A percentile compares a stretch with the other conserved stretches of the same genome.
Evolutionary conservation across 2,888 invertebrate genomes (phyloP).

Genomic region (Ganaspis brasiliensis): DNA sequence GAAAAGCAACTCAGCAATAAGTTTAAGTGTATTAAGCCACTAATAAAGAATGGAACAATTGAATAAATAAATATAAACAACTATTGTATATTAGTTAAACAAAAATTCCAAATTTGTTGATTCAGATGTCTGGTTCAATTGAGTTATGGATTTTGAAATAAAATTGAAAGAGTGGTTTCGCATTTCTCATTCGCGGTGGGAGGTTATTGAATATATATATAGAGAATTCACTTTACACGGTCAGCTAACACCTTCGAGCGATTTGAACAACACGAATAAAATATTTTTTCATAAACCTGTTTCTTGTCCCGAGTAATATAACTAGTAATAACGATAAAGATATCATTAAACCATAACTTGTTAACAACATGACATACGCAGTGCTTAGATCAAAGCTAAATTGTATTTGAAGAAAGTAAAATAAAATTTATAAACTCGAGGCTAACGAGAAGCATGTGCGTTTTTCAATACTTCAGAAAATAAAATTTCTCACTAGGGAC

Average conservation of each 20-base stretch:
- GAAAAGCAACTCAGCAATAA: too few species aligned
- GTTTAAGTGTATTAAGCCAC: too few species aligned
- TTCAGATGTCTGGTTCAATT: conserved; percentile 4
- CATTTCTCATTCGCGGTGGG: conserved; percentile 25
- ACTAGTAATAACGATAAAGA: conserved; percentile 15
- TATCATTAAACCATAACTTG: conserved; percentile 26
- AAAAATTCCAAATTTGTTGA: neutral
- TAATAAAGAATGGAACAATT: too few species aligned
- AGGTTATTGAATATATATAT: conserved; percentile 22
- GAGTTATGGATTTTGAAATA: conserved; percentile 24
- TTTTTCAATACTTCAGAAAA: too few species aligned
- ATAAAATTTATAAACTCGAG: neutral
- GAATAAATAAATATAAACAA: neutral
- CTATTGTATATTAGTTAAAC: neutral
- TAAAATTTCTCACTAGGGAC: too few species aligned
- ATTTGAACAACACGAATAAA: conserved; percentile 16
- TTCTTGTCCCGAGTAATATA: conserved; percentile 21
- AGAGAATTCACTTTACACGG: neutral
- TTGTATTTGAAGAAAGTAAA: neutral
- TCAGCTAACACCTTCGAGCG: conserved; percentile 30
- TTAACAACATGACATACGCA: neutral
- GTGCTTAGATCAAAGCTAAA: neutral
- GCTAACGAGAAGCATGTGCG: too few species aligned
- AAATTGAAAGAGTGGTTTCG: conserved; percentile 2
- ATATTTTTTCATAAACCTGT: conserved; percentile 9